Percentiles rank a stretch among this genome's conserved stretches.
Conservation (phyloP, 2,113 vertebrate species). For the Ibidorhyncha struthersii region DNA sequence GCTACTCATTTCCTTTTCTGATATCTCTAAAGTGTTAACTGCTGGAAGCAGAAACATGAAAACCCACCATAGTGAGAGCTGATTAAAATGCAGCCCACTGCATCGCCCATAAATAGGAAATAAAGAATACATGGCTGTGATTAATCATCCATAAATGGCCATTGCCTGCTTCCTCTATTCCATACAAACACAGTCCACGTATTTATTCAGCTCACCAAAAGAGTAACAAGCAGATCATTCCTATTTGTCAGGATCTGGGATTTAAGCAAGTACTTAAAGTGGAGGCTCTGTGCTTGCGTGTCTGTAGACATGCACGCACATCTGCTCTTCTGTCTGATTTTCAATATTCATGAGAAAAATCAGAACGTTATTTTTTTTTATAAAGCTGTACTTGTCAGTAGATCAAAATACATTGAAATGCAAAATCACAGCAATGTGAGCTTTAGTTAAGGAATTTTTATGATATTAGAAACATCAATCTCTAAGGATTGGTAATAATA, state of each 20-base stretch:
- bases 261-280: background rate
- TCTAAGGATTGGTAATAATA: background rate
- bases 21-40: conserved; percentile 22
- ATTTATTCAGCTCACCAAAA: background rate
- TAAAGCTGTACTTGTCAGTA: background rate
- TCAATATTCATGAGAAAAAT: background rate
- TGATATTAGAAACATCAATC: background rate
- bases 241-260: background rate
- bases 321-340: background rate
- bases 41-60: conserved; percentile 29
- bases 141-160: conserved; percentile 48
- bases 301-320: background rate
- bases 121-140: conserved; percentile 53
- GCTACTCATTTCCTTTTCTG: background rate
- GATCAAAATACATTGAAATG: background rate
- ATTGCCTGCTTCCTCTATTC: background rate
- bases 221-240: background rate
- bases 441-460: background rate
- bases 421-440: background rate
- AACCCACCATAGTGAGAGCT: background rate
- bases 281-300: background rate
- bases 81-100: conserved; percentile 61
- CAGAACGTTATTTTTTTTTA: background rate
- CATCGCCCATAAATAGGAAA: conserved; percentile 60
- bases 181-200: background rate